These are phyloP conservation scores for Sebastes fasciatus DNA, from an alignment of 2,113 vertebrate genomes.

Conservation along the genomic window DNA sequence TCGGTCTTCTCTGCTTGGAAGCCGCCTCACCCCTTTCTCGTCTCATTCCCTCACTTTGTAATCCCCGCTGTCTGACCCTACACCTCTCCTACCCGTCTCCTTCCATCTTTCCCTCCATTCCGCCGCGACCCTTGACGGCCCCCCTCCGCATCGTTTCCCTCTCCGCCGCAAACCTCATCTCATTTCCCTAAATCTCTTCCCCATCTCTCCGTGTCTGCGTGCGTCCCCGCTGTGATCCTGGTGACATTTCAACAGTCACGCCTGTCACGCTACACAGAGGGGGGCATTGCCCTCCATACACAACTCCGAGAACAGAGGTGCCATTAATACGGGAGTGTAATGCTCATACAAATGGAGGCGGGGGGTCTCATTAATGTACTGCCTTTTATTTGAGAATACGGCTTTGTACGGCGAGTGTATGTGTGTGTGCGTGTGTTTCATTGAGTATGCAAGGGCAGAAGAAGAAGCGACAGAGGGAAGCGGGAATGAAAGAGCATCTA, in stretches of 20 bases:
- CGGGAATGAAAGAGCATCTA: constrained; percentile 70
- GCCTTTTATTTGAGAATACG: constrained; percentile 45
- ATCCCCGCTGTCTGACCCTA: constrained; percentile 54
- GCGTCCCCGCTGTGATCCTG: constrained; percentile 63
- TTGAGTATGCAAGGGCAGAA: constrained; percentile 51
- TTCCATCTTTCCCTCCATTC: constrained; percentile 3
- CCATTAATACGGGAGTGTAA: constrained; percentile 49
- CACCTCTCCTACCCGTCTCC: constrained; percentile 2
- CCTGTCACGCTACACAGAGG: constrained; percentile 53
- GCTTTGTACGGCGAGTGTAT: constrained; percentile 14
- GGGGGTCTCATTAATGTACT: constrained; percentile 63
- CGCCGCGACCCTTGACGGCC: neutral
- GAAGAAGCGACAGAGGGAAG: constrained; percentile 36
- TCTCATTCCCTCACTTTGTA: constrained; percentile 37
- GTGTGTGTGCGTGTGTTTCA: constrained; percentile 16
- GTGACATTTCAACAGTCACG: constrained; percentile 80
- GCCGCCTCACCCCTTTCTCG: neutral
- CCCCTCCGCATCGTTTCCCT: constrained; percentile 21
- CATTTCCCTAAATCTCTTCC: constrained; percentile 64
- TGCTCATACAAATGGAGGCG: constrained; percentile 25
- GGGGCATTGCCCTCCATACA: constrained; percentile 28
- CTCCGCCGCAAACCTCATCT: constrained; percentile 19
- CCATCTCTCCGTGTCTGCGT: constrained; percentile 31
- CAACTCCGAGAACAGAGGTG: constrained; percentile 28
- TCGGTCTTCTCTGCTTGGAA: constrained; percentile 17